These are phyloP conservation scores for Leptopilina boulardi DNA, from an alignment of 1,140 invertebrate species.

Conservation along the genomic window DNA sequence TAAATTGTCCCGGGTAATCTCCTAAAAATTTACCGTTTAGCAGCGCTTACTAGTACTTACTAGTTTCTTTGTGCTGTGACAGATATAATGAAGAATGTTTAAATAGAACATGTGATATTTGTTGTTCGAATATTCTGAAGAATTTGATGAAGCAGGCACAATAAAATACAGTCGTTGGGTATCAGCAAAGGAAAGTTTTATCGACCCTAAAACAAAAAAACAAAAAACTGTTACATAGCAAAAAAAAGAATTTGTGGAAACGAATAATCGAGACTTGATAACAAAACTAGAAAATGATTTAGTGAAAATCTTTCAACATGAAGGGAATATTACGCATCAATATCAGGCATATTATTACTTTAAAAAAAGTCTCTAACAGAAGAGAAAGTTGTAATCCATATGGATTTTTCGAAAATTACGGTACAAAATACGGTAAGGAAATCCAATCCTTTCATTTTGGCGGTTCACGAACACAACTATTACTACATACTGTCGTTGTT, in stretches of 20 bases:
- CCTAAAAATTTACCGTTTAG: no score
- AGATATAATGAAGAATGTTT: neutral
- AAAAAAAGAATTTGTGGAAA: neutral
- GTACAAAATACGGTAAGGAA: no score
- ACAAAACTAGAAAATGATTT: neutral
- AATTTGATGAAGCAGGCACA: neutral
- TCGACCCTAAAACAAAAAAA: neutral
- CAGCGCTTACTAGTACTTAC: neutral
- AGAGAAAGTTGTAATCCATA: no score
- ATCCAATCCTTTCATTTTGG: no score
- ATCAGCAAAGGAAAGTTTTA: neutral
- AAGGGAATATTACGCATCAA: neutral
- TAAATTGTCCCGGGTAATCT: no score
- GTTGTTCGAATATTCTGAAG: neutral
- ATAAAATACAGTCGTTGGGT: neutral
- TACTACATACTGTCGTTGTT: neutral
- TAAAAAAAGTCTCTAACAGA: no score
- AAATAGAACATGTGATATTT: neutral
- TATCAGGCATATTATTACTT: neutral
- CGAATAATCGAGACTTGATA: neutral
- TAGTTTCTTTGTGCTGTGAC: neutral
- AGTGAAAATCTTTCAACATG: neutral
- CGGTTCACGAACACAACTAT: neutral
- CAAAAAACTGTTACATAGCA: neutral
- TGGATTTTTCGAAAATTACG: no score